phyloP scores from a whole-genome alignment of 2,113 vertebrate genomes.

The cat (Felis catus) region DNA sequence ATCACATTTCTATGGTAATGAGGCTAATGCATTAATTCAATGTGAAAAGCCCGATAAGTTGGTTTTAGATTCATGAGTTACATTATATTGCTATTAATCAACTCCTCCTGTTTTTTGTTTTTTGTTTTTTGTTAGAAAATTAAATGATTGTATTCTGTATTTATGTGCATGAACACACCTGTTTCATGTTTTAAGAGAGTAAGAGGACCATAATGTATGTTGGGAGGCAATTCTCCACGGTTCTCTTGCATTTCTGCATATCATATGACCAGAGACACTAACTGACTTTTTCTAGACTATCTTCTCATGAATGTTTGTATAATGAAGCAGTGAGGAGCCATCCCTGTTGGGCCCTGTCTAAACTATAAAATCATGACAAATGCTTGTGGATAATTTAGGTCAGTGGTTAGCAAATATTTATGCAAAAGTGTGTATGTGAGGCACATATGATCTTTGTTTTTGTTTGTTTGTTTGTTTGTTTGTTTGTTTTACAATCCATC shows the following conservation, averaged over 20 bases:
- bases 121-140: not conserved
- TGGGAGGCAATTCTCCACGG: not conserved
- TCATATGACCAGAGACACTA: not conserved
- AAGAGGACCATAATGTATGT: not conserved
- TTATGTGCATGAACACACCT: not conserved
- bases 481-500: not conserved
- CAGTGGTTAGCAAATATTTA: not conserved
- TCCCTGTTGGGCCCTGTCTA: not conserved
- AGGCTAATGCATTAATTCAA: not conserved
- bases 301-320: not conserved
- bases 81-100: not conserved
- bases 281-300: not conserved
- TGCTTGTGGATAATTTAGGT: not conserved
- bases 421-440: not conserved
- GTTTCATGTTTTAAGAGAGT: not conserved
- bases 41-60: not conserved
- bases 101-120: not conserved
- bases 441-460: not conserved
- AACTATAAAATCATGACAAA: not conserved
- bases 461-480: too few relatives aligned
- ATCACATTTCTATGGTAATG: not conserved
- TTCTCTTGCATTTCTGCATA: not conserved
- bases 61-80: not conserved
- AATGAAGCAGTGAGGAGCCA: fast-evolving
- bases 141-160: not conserved